Evolutionary conservation across 2,113 vertebrate genomes (phyloP).

Genomic region (Zosterops lateralis): DNA sequence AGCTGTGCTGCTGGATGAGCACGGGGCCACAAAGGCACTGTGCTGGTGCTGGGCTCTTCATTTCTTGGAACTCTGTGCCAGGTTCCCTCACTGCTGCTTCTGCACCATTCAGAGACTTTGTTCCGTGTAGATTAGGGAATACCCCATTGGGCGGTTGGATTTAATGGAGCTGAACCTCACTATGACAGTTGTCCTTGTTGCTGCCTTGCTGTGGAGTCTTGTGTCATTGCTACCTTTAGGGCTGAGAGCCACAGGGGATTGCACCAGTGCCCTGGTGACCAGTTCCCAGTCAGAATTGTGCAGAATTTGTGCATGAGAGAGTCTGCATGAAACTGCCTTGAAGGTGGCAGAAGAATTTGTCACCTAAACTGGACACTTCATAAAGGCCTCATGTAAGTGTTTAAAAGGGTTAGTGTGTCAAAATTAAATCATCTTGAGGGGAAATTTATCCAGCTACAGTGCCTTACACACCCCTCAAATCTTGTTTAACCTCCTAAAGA

Average conservation of each 20-base stretch:
- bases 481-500: background rate
- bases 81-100: background rate
- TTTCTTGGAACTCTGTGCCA: background rate
- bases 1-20: fast-evolving
- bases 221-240: background rate
- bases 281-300: background rate
- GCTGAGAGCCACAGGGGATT: background rate
- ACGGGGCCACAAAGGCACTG: fast-evolving
- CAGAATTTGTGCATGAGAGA: background rate
- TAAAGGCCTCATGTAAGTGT: background rate
- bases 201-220: background rate
- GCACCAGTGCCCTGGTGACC: background rate
- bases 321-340: background rate
- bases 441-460: conserved; percentile 1
- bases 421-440: background rate
- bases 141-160: background rate
- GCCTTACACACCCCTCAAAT: conserved; percentile 20
- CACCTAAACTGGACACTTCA: background rate
- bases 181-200: background rate
- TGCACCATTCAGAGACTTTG: background rate
- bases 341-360: background rate
- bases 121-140: background rate
- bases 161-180: background rate
- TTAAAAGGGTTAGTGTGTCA: background rate
- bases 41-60: background rate